Evolutionary conservation across 2,797 vertebrate species (phyloP).

Genomic region (Semaprochilodus insignis): DNA sequence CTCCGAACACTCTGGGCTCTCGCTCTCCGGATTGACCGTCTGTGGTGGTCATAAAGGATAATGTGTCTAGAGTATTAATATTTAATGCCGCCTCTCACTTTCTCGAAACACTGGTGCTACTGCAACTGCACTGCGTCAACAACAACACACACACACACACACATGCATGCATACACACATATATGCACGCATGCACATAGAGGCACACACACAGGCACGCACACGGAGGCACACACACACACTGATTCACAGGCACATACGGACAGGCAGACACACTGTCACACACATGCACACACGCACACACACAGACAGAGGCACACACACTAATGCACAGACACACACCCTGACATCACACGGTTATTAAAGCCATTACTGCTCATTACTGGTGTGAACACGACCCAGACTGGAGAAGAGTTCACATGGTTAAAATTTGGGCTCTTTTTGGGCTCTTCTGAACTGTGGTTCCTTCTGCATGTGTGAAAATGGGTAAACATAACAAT

Average conservation of each 20-base stretch:
- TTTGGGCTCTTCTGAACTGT: not conserved
- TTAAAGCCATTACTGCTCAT: no score
- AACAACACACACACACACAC: slow-evolving; percentile 42
- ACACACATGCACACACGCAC: no score
- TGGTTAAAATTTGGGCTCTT: slow-evolving; percentile 30
- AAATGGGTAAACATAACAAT: no score
- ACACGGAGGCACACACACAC: no score
- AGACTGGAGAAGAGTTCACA: no score
- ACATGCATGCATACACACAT: not conserved
- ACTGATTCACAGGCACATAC: no score
- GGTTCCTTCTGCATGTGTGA: no score
- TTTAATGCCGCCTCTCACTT: slow-evolving; percentile 85
- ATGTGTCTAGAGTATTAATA: slow-evolving; percentile 83
- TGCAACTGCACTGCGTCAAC: slow-evolving; percentile 78
- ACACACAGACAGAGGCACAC: not conserved
- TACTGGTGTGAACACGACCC: no score
- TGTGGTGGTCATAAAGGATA: slow-evolving; percentile 70
- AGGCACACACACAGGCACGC: no score
- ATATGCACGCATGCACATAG: not conserved
- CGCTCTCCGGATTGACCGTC: slow-evolving; percentile 69
- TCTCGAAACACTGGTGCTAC: slow-evolving; percentile 76
- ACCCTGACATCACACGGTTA: no score
- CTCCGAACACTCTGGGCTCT: slow-evolving; percentile 26
- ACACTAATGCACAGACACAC: not conserved
- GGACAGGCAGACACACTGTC: no score